Base-by-base conservation (phyloP, 2,888 invertebrate genomes). In the Xylota segnis region DNA sequence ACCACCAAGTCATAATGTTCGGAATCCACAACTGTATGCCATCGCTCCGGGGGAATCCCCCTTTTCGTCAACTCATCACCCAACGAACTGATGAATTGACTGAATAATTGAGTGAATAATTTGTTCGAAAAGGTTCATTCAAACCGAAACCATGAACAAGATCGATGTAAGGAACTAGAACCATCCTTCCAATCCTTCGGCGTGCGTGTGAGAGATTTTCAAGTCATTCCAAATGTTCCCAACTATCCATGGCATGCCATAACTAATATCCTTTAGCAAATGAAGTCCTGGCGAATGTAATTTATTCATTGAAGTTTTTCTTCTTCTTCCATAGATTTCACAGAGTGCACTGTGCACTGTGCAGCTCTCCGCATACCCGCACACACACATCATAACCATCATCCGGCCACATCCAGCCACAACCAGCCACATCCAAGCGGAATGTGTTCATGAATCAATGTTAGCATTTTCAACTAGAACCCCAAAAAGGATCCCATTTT, bases 261-360 rank as follows among this genome's bases (percentile, higher is more conserved):
- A 52, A 61, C 37, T 77, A 45, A 77, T 70, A 18, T 32, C 34
- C 16, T 12, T 43, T 5, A 47, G 16, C 14, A 14, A 45, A 45
- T 5, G 29, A 10, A 27, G 14, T 58, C 34, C 65, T 76, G 50
- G n/a, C 52, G 65, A 71, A 77, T 83, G 76, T 77, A 77, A 71
- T 71, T 77, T 72, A 77, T 77, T 83, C 65, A 59, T 65, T 83
- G 27, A 65, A 65, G 76, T 71, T 71, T 65, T 71, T 65, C 27
- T 29, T 10, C 10, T 43, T 29, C 40, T 43, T n/a, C 40, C 1
- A 14, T 14, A 9, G n/a, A 43, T 4, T 43, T n/a, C 40, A 43
- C 4, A 54, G 5, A 12, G 40, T n/a, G 40, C 43, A n/a, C 4
- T 14, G 14, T 47, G 34, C 23, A 9, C 14, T 9, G 6, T 43